A percentile compares a stretch with the other conserved stretches of the same genome.
These are phyloP conservation scores for Scaptomyza montana DNA, from an alignment of 1,140 invertebrate species.

Conservation along the genomic window DNA sequence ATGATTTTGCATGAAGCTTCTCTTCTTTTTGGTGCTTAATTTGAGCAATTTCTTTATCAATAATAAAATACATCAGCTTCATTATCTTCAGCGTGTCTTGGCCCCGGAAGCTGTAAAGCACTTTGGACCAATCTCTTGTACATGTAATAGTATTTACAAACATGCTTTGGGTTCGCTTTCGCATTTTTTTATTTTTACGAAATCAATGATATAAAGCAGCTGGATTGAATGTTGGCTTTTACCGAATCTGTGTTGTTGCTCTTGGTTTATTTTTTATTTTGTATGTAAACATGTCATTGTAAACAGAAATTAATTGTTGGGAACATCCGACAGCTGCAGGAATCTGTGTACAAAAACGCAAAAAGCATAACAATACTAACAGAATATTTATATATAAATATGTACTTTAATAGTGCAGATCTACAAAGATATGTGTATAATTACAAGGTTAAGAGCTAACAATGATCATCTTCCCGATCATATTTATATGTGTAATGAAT, in stretches of 20 bases:
- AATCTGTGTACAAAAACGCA: constrained; percentile 46
- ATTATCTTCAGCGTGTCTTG: constrained; percentile 17
- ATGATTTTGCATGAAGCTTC: constrained; percentile 30
- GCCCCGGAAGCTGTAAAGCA: constrained; percentile 57
- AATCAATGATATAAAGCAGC: constrained; percentile 61
- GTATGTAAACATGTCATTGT: constrained; percentile 73
- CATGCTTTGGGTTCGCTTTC: constrained; percentile 17
- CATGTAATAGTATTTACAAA: constrained; percentile 40
- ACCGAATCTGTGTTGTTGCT: constrained; percentile 6
- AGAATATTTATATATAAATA: constrained; percentile 6
- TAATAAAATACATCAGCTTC: constrained; percentile 25
- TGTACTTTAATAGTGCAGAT: constrained; percentile 10
- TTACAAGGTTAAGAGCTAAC: constrained; percentile 56
- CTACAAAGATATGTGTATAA: constrained; percentile 16
- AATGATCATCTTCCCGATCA: constrained; percentile 15
- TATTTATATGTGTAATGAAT: constrained; percentile 55
- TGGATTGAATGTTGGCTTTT: constrained; percentile 31
- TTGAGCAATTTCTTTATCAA: constrained; percentile 42
- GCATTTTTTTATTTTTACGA: constrained; percentile 37
- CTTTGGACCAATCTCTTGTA: constrained; percentile 32
- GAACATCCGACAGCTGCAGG: constrained; percentile 68
- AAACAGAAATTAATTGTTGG: constrained; percentile 62
- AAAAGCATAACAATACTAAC: constrained; percentile 1
- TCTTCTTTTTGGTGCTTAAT: constrained; percentile 57
- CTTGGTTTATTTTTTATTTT: constrained; percentile 16